Conservation (phyloP, 2,888 invertebrate genomes). For the Euclidia mi region DNA sequence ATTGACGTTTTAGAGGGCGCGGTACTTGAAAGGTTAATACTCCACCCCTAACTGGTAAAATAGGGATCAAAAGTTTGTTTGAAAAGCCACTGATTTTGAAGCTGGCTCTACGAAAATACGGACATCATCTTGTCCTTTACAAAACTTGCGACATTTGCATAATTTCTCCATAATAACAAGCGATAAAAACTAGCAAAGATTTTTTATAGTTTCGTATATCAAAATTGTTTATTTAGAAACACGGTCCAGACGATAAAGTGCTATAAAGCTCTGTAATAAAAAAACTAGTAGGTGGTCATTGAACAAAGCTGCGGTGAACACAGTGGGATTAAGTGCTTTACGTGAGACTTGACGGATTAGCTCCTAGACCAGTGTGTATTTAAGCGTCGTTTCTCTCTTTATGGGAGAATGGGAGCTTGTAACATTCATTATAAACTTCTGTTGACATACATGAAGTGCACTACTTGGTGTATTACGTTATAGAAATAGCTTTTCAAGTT, state of each 20-base stretch:
- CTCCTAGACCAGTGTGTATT: slow-evolving; percentile 53
- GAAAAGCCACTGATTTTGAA: too few species aligned
- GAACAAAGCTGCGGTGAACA: slow-evolving; percentile 58
- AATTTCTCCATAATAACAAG: too few species aligned
- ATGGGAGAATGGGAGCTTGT: slow-evolving; percentile 4
- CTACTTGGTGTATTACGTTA: background rate
- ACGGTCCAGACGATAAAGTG: slow-evolving; percentile 7
- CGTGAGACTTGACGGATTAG: slow-evolving; percentile 66
- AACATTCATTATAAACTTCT: slow-evolving; percentile 2
- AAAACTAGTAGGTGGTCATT: slow-evolving; percentile 45
- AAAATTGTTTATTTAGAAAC: slow-evolving; percentile 3
- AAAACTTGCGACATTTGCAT: too few species aligned
- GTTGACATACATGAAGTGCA: background rate
- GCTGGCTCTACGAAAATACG: too few species aligned
- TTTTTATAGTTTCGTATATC: background rate
- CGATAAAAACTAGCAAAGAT: background rate
- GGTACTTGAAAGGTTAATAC: too few species aligned
- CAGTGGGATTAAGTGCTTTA: slow-evolving; percentile 60
- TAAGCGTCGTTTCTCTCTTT: slow-evolving; percentile 30
- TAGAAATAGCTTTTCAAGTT: background rate
- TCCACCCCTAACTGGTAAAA: too few species aligned
- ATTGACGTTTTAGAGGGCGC: too few species aligned
- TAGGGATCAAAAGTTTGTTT: too few species aligned
- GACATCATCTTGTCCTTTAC: too few species aligned
- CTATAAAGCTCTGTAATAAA: slow-evolving; percentile 25